These are phyloP conservation scores for Thereva nobilitata DNA, from an alignment of 2,888 invertebrate species.

Conservation along the genomic window DNA sequence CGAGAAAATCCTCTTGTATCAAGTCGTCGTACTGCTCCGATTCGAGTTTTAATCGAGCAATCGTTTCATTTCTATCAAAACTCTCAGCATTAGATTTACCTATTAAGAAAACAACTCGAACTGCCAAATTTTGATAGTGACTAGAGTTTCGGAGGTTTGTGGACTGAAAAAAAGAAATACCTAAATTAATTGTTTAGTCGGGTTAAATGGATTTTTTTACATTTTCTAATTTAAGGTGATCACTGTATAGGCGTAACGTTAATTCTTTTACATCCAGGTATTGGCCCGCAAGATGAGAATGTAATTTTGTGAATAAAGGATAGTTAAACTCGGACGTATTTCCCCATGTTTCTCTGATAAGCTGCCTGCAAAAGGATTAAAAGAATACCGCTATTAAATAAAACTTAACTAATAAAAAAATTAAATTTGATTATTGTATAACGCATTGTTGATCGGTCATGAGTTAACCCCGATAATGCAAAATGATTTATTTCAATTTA, in stretches of 20 bases:
- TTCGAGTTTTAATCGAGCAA: slow-evolving; percentile 70
- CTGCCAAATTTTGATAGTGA: slow-evolving; percentile 43
- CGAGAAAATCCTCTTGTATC: slow-evolving; percentile 80
- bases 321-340: slow-evolving; percentile 57
- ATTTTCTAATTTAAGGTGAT: slow-evolving; percentile 47
- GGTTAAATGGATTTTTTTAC: slow-evolving; percentile 22
- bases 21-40: slow-evolving; percentile 72
- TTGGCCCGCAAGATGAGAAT: slow-evolving; percentile 50
- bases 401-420: not conserved
- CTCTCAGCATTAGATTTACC: slow-evolving; percentile 47
- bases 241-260: slow-evolving; percentile 48
- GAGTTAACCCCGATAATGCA: too few relatives aligned
- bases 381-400: too few relatives aligned
- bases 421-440: slow-evolving; percentile 4
- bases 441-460: not conserved
- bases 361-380: slow-evolving; percentile 47
- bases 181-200: not conserved
- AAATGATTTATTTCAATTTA: too few relatives aligned
- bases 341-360: slow-evolving; percentile 58
- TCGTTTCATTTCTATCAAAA: slow-evolving; percentile 59
- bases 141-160: slow-evolving; percentile 39
- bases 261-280: slow-evolving; percentile 49
- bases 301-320: slow-evolving; percentile 51
- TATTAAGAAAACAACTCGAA: slow-evolving; percentile 53
- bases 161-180: slow-evolving; percentile 12